Base-by-base conservation (phyloP, 2,888 invertebrate species). In the Andrena minutula region DNA sequence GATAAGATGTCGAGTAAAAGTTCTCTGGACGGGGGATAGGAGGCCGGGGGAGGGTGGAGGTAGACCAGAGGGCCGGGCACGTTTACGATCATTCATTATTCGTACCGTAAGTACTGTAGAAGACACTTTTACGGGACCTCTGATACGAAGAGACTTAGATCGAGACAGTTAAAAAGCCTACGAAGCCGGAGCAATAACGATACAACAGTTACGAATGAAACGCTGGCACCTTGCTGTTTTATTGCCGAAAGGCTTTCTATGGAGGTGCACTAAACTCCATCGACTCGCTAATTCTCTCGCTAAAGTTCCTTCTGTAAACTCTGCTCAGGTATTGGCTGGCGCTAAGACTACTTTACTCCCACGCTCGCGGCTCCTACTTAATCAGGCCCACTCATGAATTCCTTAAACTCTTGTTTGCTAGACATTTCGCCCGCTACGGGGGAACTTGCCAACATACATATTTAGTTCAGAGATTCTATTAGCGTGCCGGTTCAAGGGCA, bases 1-100 rank as follows among this genome's bases (percentile, higher is more conserved):
- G 76, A 79, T 76, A 79, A 76, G 76, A 75, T 20, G 56, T 12
- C 26, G 30, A 23, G 23, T 30, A 2, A 56, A 41, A 60, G 2
- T 56, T 47, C 32, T 8, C 3, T 7, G 0, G 58, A 53, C 53
- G 30, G 1, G 2, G 8, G 2, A 1, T 2, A 6, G 2, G 7
- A 51, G 51, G 2, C 12, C 1, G 20, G n/a, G 20, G n/a, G 20
- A 2, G 8, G 20, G 2, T 6, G 8, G 20, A 20, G 51, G 20
- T 20, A 20, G 23, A 32, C 32, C 3, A 69, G 35, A 20, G 35
- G 63, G 16, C 32, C 26, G 41, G 12, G 32, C 5, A 35, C 28
- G 26, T 65, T 65, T 49, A 32, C 7, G 60, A 16, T 51, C 61
- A 53, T 30, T 53, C 53, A 53, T 26, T 66, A 23, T 70, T 41